Evolutionary conservation across 2,797 vertebrate species (phyloP), one percentile per base, ranked within the genome.

Genomic region (Semaprochilodus insignis): DNA sequence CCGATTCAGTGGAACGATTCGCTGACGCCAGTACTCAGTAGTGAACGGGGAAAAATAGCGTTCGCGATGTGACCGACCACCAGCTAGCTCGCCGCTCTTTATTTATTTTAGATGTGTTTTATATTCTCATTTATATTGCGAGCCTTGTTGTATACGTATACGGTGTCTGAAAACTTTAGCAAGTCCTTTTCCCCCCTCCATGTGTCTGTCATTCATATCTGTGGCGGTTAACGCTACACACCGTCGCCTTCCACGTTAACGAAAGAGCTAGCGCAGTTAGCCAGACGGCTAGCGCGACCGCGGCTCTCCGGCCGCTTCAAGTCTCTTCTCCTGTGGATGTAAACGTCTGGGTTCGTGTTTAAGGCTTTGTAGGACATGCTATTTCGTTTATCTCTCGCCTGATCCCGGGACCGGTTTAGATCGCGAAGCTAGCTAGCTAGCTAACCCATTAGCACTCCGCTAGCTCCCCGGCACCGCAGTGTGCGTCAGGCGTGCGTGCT

Each of bases 261-360:
- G 82, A 6, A 86, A 86, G 85, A 85, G 88, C 89, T 78, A 86
- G 70, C 75, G 5, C 85, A 54, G 89, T 71, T 27, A 74, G 84
- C 87, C 87, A 87, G 90, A 90, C 88, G 81, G 77, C 82, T 59
- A 81, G 62, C 19, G 86, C 83, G 27, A 83, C 17, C 31, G n/a
- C 76, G 76, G 78, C 21, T 34, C 3, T 40, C 17, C 27, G 63
- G 63, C 27, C 4, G 11, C 2, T 7, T 31, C 6, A 0, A 1
- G 27, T 4, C 14, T 1, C 60, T 25, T 5, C 23, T 62, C n/a
- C 10, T 2, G n/a, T 3, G 59, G n/a, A 1, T 25, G 6, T 25
- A 14, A 25, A 62, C 1, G 59, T 11, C 23, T 25, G n/a, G 23
- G 1, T 62, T 62, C 23, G 13, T 25, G 59, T 62, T 13, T 23